Percentiles rank a stretch among this genome's conserved stretches.
These are phyloP conservation scores for Grallaria varia DNA, from an alignment of 2,113 vertebrate species.

Conservation along the genomic window DNA sequence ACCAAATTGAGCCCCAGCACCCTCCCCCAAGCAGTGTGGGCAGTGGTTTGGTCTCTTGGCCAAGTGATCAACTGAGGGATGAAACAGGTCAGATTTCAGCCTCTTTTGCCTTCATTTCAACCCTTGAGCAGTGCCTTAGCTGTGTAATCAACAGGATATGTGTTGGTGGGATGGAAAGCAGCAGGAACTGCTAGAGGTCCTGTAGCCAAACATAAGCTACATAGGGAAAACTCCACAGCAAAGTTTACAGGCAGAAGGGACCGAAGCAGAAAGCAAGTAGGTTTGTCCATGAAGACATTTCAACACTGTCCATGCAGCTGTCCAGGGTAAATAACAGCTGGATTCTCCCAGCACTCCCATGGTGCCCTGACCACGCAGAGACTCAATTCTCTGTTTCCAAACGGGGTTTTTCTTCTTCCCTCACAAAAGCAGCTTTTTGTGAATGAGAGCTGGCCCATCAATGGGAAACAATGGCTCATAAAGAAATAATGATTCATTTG, in stretches of 20 bases:
- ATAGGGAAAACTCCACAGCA: background rate
- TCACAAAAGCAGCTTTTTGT: background rate
- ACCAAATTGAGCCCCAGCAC: background rate
- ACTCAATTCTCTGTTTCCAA: background rate
- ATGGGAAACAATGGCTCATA: background rate
- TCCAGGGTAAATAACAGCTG: background rate
- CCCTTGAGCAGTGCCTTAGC: background rate
- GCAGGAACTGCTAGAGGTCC: background rate
- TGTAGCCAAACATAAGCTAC: background rate
- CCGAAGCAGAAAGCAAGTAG: background rate
- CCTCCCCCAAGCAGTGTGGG: background rate
- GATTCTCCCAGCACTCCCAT: background rate
- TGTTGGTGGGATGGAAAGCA: background rate
- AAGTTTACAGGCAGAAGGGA: background rate
- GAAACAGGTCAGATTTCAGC: background rate
- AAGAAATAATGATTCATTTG: background rate
- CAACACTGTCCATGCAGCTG: background rate
- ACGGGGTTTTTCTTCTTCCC: background rate
- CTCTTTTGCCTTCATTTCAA: background rate
- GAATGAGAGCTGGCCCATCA: background rate
- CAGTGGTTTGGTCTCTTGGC: background rate
- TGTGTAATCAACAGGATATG: background rate
- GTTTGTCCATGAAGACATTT: background rate
- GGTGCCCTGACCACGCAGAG: fast-evolving
- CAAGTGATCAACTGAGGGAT: background rate